Conservation (phyloP, 1,140 invertebrate genomes). For the Tenebrio molitor region DNA sequence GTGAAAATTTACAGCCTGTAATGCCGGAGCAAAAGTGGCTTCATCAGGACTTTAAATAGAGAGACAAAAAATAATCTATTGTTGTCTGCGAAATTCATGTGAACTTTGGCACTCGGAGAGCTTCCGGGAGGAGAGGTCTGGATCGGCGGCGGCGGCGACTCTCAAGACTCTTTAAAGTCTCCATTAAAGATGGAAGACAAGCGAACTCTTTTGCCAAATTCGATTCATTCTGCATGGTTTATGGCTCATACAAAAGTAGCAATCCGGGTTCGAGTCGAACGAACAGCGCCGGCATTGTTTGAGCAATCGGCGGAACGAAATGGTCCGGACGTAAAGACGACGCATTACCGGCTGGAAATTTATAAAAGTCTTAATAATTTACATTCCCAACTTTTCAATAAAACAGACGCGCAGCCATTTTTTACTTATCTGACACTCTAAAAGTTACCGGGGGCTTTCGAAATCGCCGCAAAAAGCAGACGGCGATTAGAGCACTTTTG, state of each 20-base stretch:
- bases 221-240: slow-evolving; percentile 47
- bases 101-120: slow-evolving; percentile 53
- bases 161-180: slow-evolving; percentile 45
- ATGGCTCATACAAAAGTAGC: slow-evolving; percentile 45
- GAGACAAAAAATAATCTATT: slow-evolving; percentile 51
- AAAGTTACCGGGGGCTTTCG: background rate
- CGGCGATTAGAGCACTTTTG: background rate
- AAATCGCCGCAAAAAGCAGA: slow-evolving; percentile 7
- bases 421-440: slow-evolving; percentile 8
- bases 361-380: slow-evolving; percentile 47
- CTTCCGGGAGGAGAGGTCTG: slow-evolving; percentile 51
- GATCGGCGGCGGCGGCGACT: slow-evolving; percentile 33
- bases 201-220: slow-evolving; percentile 48
- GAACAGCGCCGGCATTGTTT: slow-evolving; percentile 46
- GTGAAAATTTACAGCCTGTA: slow-evolving; percentile 39
- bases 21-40: slow-evolving; percentile 39
- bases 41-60: slow-evolving; percentile 38
- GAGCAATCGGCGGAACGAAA: slow-evolving; percentile 48
- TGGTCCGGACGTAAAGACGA: slow-evolving; percentile 49
- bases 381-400: slow-evolving; percentile 43
- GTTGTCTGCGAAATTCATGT: slow-evolving; percentile 53
- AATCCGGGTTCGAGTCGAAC: slow-evolving; percentile 17
- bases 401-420: background rate
- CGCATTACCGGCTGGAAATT: slow-evolving; percentile 48
- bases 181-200: slow-evolving; percentile 45